Conservation (phyloP, 2,888 invertebrate species). For the Cerceris ruficornis region DNA sequence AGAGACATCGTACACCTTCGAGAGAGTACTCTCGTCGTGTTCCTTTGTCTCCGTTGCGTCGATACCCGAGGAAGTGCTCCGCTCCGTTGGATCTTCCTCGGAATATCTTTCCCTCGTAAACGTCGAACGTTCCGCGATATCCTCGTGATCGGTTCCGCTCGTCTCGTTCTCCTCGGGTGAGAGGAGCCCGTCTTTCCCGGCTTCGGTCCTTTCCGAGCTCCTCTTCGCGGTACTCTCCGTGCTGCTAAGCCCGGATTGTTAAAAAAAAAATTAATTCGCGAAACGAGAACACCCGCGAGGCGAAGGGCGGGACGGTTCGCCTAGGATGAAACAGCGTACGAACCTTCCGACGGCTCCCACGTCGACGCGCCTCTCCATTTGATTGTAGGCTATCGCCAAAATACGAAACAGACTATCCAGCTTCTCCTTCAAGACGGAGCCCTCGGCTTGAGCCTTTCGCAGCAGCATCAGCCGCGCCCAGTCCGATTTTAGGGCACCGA, state of each 20-base stretch:
- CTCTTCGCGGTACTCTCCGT: no score
- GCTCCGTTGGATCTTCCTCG: no score
- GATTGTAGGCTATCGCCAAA: constrained; percentile 61
- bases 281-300: no score
- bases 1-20: not conserved
- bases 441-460: constrained; percentile 57
- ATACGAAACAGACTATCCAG: constrained; percentile 62
- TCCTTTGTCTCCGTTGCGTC: not conserved
- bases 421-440: constrained; percentile 58
- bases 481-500: constrained; percentile 67
- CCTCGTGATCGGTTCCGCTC: no score
- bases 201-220: no score
- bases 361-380: constrained; percentile 42
- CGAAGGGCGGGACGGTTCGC: no score
- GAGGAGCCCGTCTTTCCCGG: no score
- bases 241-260: no score
- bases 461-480: constrained; percentile 67
- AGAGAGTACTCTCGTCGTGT: not conserved
- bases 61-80: not conserved
- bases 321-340: not conserved
- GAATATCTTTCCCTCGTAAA: no score
- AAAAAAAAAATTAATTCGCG: no score
- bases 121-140: no score
- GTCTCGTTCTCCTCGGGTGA: no score
- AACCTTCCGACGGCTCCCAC: constrained; percentile 4